A percentile compares a stretch with the other conserved stretches of the same genome.
These are phyloP conservation scores for Siderastrea radians DNA, from an alignment of 92 coral and sea anemone species.

Conservation along the genomic window DNA sequence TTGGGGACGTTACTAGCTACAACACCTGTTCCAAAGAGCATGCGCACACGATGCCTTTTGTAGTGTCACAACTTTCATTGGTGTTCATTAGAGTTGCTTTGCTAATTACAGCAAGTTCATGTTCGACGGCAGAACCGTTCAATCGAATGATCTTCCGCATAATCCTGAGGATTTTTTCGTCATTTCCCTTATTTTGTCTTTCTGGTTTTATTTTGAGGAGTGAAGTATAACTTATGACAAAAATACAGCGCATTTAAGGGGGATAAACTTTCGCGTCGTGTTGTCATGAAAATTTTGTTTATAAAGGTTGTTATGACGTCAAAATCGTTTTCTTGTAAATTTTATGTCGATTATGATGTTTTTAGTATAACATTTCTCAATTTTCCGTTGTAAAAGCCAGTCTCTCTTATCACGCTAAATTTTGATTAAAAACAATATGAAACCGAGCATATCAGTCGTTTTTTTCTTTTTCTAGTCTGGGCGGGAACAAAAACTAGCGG, in stretches of 20 bases:
- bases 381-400: neutral
- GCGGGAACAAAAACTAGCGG: neutral
- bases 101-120: constrained; percentile 45
- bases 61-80: constrained; percentile 34
- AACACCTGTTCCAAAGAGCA: constrained; percentile 84
- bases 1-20: constrained; percentile 59
- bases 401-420: neutral
- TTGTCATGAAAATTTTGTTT: constrained; percentile 14
- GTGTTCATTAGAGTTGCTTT: constrained; percentile 39
- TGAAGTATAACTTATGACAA: neutral
- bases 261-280: constrained; percentile 11
- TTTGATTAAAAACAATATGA: constrained; percentile 1
- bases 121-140: constrained; percentile 6
- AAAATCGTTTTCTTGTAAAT: constrained; percentile 14
- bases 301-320: constrained; percentile 36
- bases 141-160: neutral
- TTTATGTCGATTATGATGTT: neutral
- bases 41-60: constrained; percentile 48
- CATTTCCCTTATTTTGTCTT: neutral
- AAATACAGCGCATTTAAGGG: constrained; percentile 10
- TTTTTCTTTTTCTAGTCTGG: too few relatives aligned
- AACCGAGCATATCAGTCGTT: neutral
- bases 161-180: neutral
- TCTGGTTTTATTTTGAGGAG: neutral
- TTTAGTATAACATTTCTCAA: neutral